These are phyloP conservation scores for Astreopora myriophthalma DNA, from an alignment of 64 coral and sea anemone genomes.

Conservation along the genomic window DNA sequence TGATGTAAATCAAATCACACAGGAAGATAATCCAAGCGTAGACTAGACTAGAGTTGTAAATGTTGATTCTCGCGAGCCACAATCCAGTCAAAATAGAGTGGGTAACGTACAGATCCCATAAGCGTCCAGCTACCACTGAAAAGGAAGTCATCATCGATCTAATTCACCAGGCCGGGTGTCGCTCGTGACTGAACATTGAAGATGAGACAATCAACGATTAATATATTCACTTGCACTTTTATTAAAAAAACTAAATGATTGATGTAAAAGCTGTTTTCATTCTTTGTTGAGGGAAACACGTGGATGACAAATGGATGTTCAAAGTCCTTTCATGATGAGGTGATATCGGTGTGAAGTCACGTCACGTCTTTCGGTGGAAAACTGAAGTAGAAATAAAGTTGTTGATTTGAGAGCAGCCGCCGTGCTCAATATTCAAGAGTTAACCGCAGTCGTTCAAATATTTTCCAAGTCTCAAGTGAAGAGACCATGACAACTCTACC, in stretches of 20 bases:
- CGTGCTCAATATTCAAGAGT: too few species aligned
- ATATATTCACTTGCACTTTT: not conserved
- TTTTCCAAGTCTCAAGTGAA: too few species aligned
- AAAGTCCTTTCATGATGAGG: not conserved
- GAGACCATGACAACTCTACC: too few species aligned
- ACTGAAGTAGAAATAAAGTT: not conserved
- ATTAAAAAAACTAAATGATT: not conserved
- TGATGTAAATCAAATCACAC: slow-evolving; percentile 66
- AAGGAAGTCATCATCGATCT: not conserved
- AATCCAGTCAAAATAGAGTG: slow-evolving; percentile 51
- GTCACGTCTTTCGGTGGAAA: not conserved
- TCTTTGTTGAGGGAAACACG: not conserved
- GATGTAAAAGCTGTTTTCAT: not conserved
- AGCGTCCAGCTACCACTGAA: not conserved
- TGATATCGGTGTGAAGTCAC: not conserved
- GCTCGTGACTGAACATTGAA: too few species aligned
- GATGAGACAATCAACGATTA: not conserved
- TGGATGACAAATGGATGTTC: not conserved
- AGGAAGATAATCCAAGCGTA: slow-evolving; percentile 59
- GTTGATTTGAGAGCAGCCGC: too few species aligned
- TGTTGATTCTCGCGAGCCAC: slow-evolving; percentile 45
- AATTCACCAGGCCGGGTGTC: too few species aligned
- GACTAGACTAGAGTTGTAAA: slow-evolving; percentile 19
- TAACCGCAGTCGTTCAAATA: too few species aligned
- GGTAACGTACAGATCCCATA: slow-evolving; percentile 58